phyloP scores from a whole-genome alignment of 2,113 vertebrate species.

The Struthio camelus region DNA sequence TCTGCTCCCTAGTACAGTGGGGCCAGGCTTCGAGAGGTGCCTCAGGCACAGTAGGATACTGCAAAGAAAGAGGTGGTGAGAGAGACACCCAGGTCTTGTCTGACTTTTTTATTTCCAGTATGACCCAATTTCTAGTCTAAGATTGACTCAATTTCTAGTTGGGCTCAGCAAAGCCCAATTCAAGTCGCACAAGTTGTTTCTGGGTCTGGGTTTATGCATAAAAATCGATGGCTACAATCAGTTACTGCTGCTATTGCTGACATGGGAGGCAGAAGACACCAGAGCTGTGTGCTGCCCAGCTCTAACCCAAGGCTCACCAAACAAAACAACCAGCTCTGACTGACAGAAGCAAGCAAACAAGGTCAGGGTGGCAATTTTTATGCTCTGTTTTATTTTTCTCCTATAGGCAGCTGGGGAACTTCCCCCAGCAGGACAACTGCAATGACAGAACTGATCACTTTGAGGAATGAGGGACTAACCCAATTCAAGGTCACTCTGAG shows the following conservation, averaged over 20 bases:
- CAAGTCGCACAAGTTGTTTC: neutral
- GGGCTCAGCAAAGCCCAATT: neutral
- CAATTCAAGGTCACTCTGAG: neutral
- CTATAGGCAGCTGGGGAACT: slow-evolving; percentile 12
- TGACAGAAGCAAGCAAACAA: neutral
- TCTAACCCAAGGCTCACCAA: neutral
- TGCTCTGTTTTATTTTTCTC: neutral
- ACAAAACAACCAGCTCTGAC: neutral
- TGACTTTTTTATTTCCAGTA: neutral
- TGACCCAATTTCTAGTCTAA: neutral
- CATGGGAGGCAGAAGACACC: neutral
- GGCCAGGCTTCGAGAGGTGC: fast-evolving
- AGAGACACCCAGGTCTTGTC: neutral
- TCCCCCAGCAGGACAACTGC: slow-evolving; percentile 30
- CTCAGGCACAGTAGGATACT: neutral
- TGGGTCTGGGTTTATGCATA: neutral
- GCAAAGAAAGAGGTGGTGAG: neutral
- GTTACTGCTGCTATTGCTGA: neutral
- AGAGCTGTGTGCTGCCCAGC: neutral
- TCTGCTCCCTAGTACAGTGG: fast-evolving
- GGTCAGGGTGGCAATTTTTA: neutral
- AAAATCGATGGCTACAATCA: neutral
- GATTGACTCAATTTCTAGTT: neutral
- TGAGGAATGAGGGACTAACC: slow-evolving; percentile 15
- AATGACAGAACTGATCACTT: slow-evolving; percentile 6